Conservation (phyloP, 2,797 vertebrate species). For the Poeciliopsis infans region DNA sequence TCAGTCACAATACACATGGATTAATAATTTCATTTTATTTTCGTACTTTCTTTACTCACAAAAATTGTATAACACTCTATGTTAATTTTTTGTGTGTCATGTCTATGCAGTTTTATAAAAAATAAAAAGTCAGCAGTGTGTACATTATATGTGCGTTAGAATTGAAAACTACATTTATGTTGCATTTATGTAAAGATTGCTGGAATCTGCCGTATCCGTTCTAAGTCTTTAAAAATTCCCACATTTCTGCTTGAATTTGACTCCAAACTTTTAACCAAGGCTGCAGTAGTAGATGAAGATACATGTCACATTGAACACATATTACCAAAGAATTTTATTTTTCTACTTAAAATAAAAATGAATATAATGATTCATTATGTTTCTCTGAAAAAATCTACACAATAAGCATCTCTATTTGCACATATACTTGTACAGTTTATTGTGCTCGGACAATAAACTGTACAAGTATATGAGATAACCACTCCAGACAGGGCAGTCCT, state of each 20-base stretch:
- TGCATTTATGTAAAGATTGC: neutral
- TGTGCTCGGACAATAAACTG: slow-evolving; percentile 15
- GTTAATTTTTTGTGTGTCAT: neutral
- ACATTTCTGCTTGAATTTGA: neutral
- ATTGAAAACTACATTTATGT: neutral
- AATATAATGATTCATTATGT: neutral
- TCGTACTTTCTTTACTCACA: neutral
- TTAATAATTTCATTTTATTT: neutral
- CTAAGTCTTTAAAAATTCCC: neutral
- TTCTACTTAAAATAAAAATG: neutral
- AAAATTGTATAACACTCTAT: neutral
- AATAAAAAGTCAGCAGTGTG: neutral
- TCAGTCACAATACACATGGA: neutral
- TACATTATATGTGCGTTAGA: neutral
- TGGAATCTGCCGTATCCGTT: neutral
- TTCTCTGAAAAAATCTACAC: neutral
- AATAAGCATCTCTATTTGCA: neutral
- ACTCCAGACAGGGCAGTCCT: neutral
- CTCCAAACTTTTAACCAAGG: neutral
- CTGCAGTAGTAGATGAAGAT: neutral
- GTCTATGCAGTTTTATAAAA: neutral
- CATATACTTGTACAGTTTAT: neutral
- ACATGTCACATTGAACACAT: neutral
- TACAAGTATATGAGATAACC: no score
- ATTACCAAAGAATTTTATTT: neutral